phyloP scores from a whole-genome alignment of 2,113 vertebrate species.

The Tenrec ecaudatus region DNA sequence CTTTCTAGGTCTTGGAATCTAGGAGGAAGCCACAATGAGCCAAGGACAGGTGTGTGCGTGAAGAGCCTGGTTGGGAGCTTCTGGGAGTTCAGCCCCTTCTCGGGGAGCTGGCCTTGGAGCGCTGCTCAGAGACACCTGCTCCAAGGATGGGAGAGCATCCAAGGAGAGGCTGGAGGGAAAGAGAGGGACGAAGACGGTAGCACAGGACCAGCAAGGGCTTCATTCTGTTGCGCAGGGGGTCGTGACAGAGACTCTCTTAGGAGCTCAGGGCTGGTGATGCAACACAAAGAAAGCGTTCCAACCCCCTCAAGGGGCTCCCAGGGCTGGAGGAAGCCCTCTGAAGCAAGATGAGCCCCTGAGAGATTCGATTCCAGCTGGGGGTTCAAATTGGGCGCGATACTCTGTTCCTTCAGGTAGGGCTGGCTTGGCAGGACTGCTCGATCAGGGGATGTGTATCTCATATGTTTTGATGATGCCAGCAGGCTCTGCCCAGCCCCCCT shows the following conservation, averaged over 20 bases:
- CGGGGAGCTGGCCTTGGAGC: conserved; percentile 19
- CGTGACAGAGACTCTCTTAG: neutral
- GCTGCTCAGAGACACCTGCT: neutral
- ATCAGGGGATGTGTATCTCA: neutral
- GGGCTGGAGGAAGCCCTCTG: neutral
- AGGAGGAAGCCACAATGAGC: conserved; percentile 17
- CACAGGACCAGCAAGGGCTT: too few relatives aligned
- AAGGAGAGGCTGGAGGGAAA: neutral
- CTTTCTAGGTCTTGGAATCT: neutral
- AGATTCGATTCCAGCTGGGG: neutral
- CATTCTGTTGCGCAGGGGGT: too few relatives aligned
- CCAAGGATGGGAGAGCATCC: neutral
- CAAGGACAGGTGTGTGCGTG: conserved; percentile 56
- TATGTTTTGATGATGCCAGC: neutral
- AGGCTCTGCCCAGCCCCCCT: neutral
- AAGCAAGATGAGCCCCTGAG: neutral
- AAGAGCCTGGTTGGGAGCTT: conserved; percentile 22
- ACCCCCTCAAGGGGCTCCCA: neutral
- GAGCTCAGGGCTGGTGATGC: neutral
- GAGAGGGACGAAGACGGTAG: neutral
- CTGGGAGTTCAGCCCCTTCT: neutral
- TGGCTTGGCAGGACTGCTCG: neutral
- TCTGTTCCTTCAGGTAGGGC: neutral
- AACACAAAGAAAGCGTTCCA: conserved; percentile 30
- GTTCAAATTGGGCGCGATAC: neutral